Conservation (phyloP, 2,797 vertebrate genomes). For the Rhodeus uyekii region DNA sequence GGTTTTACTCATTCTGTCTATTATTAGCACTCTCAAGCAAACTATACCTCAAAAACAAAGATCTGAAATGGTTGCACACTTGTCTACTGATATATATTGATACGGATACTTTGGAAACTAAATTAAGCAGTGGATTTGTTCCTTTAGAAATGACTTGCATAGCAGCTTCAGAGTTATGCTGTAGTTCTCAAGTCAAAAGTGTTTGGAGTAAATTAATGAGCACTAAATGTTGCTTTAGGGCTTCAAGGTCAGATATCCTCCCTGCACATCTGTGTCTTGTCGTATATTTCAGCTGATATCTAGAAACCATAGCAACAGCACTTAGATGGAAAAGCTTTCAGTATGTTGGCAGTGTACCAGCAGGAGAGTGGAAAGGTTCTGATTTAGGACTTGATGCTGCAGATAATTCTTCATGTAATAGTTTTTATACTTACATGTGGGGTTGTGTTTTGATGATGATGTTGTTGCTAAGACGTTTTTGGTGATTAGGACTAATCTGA, state of each 20-base stretch:
- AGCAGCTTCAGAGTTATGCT: background rate
- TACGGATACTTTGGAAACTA: background rate
- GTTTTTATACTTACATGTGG: background rate
- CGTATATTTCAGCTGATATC: conserved; percentile 1
- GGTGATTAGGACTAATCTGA: background rate
- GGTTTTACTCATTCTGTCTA: conserved; percentile 22
- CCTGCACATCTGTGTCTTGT: background rate
- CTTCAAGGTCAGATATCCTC: conserved; percentile 36
- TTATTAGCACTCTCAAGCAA: conserved; percentile 43
- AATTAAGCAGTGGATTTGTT: background rate
- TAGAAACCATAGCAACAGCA: conserved; percentile 47
- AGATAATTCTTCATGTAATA: background rate
- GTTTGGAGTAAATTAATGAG: background rate
- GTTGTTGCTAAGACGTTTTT: background rate
- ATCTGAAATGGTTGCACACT: background rate
- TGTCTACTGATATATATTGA: background rate
- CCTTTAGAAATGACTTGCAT: background rate
- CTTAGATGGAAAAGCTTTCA: conserved; percentile 7
- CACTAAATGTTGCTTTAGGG: background rate
- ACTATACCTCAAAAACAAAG: background rate
- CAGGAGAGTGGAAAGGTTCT: background rate
- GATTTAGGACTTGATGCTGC: background rate
- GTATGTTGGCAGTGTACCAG: background rate
- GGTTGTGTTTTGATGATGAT: background rate
- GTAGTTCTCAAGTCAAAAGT: background rate